Evolutionary conservation across 1,140 invertebrate species (phyloP).

Genomic region (Brachionus manjavacas): DNA sequence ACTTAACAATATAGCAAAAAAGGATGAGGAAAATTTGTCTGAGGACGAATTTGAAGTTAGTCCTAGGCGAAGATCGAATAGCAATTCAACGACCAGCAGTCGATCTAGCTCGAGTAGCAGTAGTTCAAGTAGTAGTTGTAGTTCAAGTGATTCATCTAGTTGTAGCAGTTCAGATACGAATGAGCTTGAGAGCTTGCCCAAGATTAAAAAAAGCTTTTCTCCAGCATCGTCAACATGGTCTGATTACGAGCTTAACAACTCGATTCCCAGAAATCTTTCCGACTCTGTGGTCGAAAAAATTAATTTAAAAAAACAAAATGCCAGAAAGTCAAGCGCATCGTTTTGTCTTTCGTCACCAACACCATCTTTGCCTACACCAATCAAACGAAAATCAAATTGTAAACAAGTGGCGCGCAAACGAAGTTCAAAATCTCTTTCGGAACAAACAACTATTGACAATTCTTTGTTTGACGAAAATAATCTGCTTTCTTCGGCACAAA

Average conservation of each 20-base stretch:
- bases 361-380: neutral
- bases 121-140: conserved; percentile 19
- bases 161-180: neutral
- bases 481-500: neutral
- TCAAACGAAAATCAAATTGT: neutral
- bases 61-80: neutral
- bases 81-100: neutral
- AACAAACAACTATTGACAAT: neutral
- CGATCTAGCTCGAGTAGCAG: neutral
- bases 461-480: conserved; percentile 26
- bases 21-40: conserved; percentile 1
- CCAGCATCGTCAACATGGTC: conserved; percentile 20
- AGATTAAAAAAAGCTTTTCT: neutral
- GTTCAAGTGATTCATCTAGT: conserved; percentile 11
- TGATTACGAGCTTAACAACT: neutral
- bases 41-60: neutral
- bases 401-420: neutral
- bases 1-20: neutral
- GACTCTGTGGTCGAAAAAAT: neutral
- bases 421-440: conserved; percentile 2
- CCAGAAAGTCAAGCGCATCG: conserved; percentile 13
- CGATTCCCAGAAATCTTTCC: neutral
- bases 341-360: conserved; percentile 17
- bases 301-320: conserved; percentile 30
- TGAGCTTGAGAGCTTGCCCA: neutral